Conservation (phyloP, 2,113 vertebrate genomes). For the Thinocorus orbignyianus region DNA sequence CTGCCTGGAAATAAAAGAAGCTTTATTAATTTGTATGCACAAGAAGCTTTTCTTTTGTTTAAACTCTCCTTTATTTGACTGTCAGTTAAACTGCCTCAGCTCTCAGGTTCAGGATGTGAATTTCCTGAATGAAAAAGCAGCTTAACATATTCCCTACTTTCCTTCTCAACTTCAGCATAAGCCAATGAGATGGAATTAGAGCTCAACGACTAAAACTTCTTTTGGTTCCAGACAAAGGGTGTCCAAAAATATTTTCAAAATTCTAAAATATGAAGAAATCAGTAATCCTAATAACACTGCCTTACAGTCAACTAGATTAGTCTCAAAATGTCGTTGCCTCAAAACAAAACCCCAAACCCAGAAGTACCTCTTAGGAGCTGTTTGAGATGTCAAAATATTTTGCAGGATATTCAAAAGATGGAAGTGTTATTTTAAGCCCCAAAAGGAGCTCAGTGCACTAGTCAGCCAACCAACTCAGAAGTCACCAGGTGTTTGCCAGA, state of each 20-base stretch:
- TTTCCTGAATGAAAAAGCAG: neutral
- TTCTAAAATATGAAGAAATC: neutral
- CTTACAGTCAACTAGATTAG: neutral
- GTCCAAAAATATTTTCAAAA: neutral
- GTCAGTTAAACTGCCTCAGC: neutral
- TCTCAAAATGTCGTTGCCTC: neutral
- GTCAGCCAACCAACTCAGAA: neutral
- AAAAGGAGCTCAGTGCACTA: neutral
- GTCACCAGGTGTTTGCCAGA: neutral
- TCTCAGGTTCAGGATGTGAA: neutral
- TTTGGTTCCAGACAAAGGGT: neutral
- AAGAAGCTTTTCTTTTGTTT: neutral
- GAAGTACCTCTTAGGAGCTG: neutral
- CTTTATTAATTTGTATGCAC: neutral
- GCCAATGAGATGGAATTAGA: neutral
- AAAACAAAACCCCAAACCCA: neutral
- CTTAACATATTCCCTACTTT: neutral
- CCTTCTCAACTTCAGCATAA: neutral
- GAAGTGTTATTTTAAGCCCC: neutral
- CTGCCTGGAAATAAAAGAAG: slow-evolving; percentile 77
- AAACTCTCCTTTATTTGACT: neutral
- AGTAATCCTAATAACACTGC: neutral
- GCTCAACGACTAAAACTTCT: neutral
- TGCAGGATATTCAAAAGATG: neutral
- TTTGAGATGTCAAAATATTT: neutral